Evolutionary conservation across 2,113 vertebrate genomes (phyloP), one percentile per base, ranked within the genome.

Genomic region (Elephas maximus): DNA sequence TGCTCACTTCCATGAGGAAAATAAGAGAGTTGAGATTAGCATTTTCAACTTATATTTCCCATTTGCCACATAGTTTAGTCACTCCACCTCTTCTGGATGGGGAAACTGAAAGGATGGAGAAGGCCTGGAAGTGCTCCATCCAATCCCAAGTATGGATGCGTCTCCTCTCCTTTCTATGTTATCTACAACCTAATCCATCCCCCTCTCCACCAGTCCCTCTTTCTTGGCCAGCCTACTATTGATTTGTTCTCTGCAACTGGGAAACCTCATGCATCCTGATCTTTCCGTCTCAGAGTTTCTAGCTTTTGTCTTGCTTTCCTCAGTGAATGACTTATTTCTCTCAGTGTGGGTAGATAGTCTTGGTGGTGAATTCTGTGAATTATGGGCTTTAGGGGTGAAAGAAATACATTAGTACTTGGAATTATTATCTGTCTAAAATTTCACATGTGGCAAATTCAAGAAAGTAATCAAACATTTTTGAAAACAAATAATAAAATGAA

Each of bases 301-400:
- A 78, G 37, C 3, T 90, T 81, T 90, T 90, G 51, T 78, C 28
- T 94, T 73, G 53, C n/a, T 83, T 87, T 86, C 24, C 48, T 82
- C 65, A 69, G 12, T 44, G 62, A 14, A 44, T 90, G 26, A 94
- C 44, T 83, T n/a, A 82, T 5, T 92, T 83, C 33, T 91, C 24
- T 90, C 37, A 60, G 28, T 83, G 63, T 94, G 33, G 30, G 14
- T 51, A 71, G 37, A 76, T 71, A 81, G 65, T 6, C 18, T 21
- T 87, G 15, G 20, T 86, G 26, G 33, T 60, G 9, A 90, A 14
- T 60, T 82, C 74, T 86, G 48, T 95, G 79, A 85, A 86, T 14
- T 71, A 51, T 60, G 63, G 45, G 65, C 23, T 26, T 44, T 87
- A 30, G 37, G 11, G 45, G 33, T 8, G 65, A 76, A 95, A 95